phyloP scores from a whole-genome alignment of 2,797 vertebrate species.

The Peromyscus nudipes region DNA sequence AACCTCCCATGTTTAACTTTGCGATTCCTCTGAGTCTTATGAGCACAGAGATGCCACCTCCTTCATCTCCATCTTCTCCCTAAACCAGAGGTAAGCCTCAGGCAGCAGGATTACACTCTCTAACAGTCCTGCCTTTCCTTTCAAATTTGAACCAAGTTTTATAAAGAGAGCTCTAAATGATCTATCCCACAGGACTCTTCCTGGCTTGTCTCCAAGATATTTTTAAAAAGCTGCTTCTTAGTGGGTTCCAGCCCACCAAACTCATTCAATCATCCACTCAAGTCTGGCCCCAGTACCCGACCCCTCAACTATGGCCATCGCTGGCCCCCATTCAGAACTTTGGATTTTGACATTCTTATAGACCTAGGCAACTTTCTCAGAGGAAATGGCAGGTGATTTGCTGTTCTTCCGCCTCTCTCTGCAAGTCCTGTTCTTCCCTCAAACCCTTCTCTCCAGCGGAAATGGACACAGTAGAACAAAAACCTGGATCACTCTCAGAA shows the following conservation, averaged over 20 bases:
- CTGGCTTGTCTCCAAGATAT: background rate
- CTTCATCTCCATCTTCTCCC: background rate
- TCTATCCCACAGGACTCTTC: background rate
- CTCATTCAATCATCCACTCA: background rate
- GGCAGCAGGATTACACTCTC: background rate
- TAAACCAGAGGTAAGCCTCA: background rate
- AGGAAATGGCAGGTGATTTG: background rate
- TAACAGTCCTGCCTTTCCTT: background rate
- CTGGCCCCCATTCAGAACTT: background rate
- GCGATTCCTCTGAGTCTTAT: background rate
- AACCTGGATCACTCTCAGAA: background rate
- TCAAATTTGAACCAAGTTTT: background rate
- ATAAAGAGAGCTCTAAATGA: background rate
- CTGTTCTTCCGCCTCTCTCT: background rate
- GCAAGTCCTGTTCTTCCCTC: background rate
- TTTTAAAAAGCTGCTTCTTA: background rate
- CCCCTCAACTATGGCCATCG: background rate
- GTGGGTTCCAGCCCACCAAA: no score
- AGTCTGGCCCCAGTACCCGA: background rate
- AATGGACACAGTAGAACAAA: background rate
- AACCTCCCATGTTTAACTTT: background rate
- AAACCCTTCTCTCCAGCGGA: background rate
- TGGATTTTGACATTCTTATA: background rate
- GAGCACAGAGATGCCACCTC: background rate
- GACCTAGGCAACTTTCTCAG: background rate